Evolutionary conservation across 2,113 vertebrate species (phyloP).

Genomic region (Onychorhynchus coronatus): DNA sequence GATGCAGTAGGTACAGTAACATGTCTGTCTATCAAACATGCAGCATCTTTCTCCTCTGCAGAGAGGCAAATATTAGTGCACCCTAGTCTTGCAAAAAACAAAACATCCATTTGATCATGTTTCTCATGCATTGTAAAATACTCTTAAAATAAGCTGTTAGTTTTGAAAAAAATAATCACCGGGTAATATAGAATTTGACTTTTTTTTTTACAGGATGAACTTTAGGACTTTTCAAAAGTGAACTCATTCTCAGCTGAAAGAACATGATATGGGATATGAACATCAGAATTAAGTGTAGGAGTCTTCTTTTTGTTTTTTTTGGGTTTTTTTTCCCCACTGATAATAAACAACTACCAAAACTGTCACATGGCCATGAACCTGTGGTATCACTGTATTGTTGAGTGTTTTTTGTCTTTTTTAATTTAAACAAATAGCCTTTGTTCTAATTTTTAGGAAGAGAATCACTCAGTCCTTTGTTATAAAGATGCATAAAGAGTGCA

Average conservation of each 20-base stretch:
- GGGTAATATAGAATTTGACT: not conserved
- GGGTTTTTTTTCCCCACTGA: not conserved
- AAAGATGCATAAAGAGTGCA: not conserved
- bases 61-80: not conserved
- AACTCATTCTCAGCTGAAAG: not conserved
- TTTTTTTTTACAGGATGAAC: not conserved
- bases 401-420: not conserved
- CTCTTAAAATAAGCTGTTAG: not conserved
- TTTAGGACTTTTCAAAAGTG: not conserved
- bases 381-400: not conserved
- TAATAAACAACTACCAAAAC: not conserved
- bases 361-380: not conserved
- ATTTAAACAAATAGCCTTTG: not conserved
- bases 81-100: not conserved
- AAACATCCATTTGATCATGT: not conserved
- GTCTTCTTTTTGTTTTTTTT: not conserved
- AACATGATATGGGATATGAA: not conserved
- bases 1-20: not conserved
- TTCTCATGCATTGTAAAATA: not conserved
- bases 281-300: not conserved
- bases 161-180: not conserved
- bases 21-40: not conserved
- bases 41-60: not conserved
- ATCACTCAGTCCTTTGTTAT: not conserved
- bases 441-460: not conserved